Evolutionary conservation across 2,113 vertebrate genomes (phyloP), one percentile per base, ranked within the genome.

Genomic region (Pelvicachromis taeniatus): DNA sequence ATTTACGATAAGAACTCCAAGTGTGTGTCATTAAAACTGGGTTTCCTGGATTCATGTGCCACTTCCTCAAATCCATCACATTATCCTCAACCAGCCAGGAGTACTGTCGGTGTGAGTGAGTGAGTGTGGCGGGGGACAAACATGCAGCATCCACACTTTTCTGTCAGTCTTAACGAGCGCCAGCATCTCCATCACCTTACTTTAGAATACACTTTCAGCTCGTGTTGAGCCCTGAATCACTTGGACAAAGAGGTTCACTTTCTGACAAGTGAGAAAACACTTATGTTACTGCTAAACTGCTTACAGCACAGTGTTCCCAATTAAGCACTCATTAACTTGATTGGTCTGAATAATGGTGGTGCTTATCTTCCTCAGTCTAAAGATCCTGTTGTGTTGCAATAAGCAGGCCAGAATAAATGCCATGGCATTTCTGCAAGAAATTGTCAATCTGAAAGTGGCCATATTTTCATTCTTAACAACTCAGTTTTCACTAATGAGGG

Each of bases 291-390:
- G 79, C 77, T 83, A 81, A 93, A 90, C 79, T 54, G 86, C 79
- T 91, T 16, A 19, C 85, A 86, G 79, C 63, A 68, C 85, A 81
- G 81, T 68, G 77, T 90, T 92, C 77, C 90, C 84, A 90, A 90
- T 93, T 91, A 93, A 88, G 87, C 50, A 38, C 86, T 93, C 90
- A 91, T 94, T 93, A 89, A 40, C 42, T 77, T 89, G 87, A 94
- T 92, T 92, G 85, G 84, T 50, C 29, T 77, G n/a, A 85, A 90
- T 91, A 88, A 92, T 85, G 79, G 70, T 5, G 65, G 81, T 52
- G 61, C 86, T 93, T 87, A 92, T 88, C 82, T 58, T 70, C 12
- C 59, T 86, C 77, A 29, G 78, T 88, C 63, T 85, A 26, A 90
- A 77, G 55, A 68, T 86, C 52, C 80, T 31, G 84, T 81, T 56